Evolutionary conservation across 2,113 vertebrate genomes (phyloP), one percentile per base, ranked within the genome.

Genomic region (Engystomops pustulosus): DNA sequence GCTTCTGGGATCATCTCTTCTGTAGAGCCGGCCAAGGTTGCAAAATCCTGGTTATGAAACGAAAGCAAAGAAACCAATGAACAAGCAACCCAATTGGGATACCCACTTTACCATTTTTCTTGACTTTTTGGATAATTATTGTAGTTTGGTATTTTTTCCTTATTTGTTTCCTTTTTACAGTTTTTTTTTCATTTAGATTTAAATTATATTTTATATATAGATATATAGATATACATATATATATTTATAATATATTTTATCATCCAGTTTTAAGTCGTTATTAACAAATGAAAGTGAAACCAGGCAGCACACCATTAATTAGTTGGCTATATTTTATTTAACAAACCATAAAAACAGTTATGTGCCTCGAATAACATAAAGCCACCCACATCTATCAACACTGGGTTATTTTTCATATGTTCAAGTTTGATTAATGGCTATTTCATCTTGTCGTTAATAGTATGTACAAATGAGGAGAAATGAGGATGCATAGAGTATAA

Each of bases 401-500:
- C 18, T 65, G 27, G 30, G 60, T 65, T n/a, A 65, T 32, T 32
- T 65, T 65, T 34, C 60, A 65, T 65, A 34, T 4, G 55, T 60
- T 25, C 55, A 27, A 32, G 6, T 32, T 34, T 65, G 60, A 65
- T 65, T 65, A 65, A 65, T 65, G 27, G 15, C 60, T 65, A 7
- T 65, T 65, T 65, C 30, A 65, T 34, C 32, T 14, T 32, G 4
- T 14, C 27, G 30, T 65, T 65, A 65, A 65, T 34, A 15, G 60
- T 34, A 65, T 65, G 30, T 65, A 65, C 60, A 65, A 65, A 65
- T 65, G 27, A 65, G 60, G 60, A 65, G 60, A 65, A 65, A 65
- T 65, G 27, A 65, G 60, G 5, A 32, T 34, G 14, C 27, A 65
- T 32, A 3, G 30, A 65, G 60, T 30, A 32, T 15, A 65, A 65